Conservation (phyloP, 2,797 vertebrate species). For the Enteromius fasciolatus region DNA sequence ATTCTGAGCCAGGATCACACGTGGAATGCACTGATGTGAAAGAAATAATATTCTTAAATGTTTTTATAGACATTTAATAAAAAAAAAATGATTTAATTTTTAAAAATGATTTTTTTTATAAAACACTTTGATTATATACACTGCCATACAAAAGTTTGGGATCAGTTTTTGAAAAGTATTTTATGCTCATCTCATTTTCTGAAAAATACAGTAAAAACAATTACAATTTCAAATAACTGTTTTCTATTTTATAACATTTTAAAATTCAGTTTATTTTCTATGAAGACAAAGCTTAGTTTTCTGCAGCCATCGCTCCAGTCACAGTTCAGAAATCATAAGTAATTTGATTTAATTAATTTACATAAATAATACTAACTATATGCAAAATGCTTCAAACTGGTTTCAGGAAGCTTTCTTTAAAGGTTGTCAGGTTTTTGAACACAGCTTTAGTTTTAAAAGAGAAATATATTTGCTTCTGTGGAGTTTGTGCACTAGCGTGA, state of each 20-base stretch:
- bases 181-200: neutral
- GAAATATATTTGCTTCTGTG: neutral
- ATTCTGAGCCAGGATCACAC: neutral
- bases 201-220: neutral
- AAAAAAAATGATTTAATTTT: neutral
- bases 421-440: neutral
- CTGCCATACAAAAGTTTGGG: neutral
- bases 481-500: neutral
- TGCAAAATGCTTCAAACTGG: neutral
- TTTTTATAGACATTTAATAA: neutral
- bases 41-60: neutral
- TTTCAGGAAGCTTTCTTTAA: neutral
- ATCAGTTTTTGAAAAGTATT: neutral
- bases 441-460: neutral
- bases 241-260: neutral
- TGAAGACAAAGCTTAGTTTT: neutral
- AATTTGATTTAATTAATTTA: no score
- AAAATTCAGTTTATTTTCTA: neutral
- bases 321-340: neutral
- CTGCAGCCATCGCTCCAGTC: neutral
- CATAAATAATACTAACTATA: neutral
- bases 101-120: no score
- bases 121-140: neutral
- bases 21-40: neutral
- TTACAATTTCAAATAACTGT: no score